Percentiles rank a stretch among this genome's conserved stretches.
Evolutionary conservation across 1,140 invertebrate species (phyloP).

Genomic region (Trichogramma pretiosum): DNA sequence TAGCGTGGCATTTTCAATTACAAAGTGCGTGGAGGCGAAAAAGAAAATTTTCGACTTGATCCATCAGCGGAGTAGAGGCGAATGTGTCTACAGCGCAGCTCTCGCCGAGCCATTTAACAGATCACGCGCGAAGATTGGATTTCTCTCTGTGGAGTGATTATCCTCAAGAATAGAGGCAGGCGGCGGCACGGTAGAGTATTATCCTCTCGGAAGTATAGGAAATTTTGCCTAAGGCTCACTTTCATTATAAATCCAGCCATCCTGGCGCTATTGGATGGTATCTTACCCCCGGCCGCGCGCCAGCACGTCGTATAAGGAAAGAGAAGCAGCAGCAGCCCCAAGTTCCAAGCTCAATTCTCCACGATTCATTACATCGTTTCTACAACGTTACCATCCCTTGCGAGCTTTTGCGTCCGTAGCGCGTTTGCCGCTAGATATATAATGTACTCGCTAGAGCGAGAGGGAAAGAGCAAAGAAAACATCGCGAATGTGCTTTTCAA

Average conservation of each 20-base stretch:
- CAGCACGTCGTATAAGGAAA: neutral
- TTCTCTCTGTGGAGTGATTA: slow-evolving; percentile 23
- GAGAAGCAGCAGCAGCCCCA: slow-evolving; percentile 20
- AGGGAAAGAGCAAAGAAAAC: slow-evolving; percentile 23
- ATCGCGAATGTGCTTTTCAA: slow-evolving; percentile 32
- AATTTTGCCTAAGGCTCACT: too few relatives aligned
- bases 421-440: too few relatives aligned
- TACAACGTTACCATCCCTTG: too few relatives aligned
- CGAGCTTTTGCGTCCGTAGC: too few relatives aligned
- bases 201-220: too few relatives aligned
- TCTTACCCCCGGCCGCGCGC: neutral
- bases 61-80: too few relatives aligned
- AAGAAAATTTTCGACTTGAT: too few relatives aligned
- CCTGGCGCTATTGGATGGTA: neutral
- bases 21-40: too few relatives aligned
- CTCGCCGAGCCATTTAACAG: slow-evolving; percentile 40
- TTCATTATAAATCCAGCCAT: slow-evolving; percentile 44
- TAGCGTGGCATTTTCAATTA: too few relatives aligned
- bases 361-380: slow-evolving; percentile 20
- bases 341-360: slow-evolving; percentile 36
- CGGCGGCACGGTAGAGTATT: too few relatives aligned
- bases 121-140: slow-evolving; percentile 42
- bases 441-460: slow-evolving; percentile 12
- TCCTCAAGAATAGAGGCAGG: too few relatives aligned
- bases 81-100: too few relatives aligned